phyloP scores from a whole-genome alignment of 92 coral and sea anemone species.

The Parazoanthus atlanticus region DNA sequence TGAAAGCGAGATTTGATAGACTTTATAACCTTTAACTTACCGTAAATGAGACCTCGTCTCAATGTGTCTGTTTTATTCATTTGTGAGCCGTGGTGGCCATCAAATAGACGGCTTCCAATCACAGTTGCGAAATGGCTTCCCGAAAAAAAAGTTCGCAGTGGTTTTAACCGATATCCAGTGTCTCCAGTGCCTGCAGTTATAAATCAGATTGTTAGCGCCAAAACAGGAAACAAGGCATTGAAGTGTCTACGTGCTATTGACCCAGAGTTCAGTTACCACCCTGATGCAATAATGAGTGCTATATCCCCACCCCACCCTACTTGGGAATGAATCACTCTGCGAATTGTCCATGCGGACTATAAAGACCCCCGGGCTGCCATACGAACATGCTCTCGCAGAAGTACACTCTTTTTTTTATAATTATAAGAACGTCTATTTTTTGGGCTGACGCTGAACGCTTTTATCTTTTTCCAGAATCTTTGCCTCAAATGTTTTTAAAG shows the following conservation, averaged over 20 bases:
- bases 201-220: constrained; percentile 37
- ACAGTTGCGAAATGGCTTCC: background rate
- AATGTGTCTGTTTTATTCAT: background rate
- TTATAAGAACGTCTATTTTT: no score
- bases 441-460: no score
- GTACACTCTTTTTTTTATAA: background rate
- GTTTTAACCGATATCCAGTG: background rate
- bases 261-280: constrained; percentile 36
- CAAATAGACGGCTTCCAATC: background rate
- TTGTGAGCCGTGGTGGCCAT: background rate
- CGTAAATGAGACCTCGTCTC: background rate
- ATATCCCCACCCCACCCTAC: constrained; percentile 27
- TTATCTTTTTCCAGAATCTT: no score
- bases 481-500: no score
- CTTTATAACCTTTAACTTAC: background rate
- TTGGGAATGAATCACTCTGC: background rate
- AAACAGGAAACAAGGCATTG: constrained; percentile 40
- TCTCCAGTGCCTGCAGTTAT: constrained; percentile 29
- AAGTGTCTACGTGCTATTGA: constrained; percentile 27
- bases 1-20: constrained; percentile 24
- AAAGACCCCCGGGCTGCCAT: background rate
- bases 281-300: background rate
- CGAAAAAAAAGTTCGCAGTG: background rate
- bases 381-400: background rate
- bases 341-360: background rate